These are phyloP conservation scores for Pseudorhiza aurosa DNA, from an alignment of 30 jellyfish, hydroid and myxozoan species.

Conservation along the genomic window DNA sequence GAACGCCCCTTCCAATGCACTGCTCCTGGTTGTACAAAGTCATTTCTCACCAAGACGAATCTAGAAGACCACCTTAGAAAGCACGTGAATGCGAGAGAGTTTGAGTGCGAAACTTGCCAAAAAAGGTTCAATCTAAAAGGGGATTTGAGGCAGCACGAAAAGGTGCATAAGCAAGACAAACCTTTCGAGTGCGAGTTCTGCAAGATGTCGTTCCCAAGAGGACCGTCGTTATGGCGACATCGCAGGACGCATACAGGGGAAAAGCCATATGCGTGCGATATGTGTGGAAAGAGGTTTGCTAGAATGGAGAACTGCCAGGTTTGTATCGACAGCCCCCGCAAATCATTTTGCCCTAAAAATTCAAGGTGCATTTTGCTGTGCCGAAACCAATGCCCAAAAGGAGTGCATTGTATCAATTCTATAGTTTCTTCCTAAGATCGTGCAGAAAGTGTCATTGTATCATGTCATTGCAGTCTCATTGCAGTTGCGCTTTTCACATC, in stretches of 20 bases:
- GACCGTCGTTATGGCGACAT: constrained; percentile 76
- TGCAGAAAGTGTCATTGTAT: no score
- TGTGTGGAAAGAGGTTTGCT: constrained; percentile 78
- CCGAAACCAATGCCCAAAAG: no score
- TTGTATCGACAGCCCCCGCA: no score
- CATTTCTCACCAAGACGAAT: constrained; percentile 65
- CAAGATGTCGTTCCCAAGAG: constrained; percentile 76
- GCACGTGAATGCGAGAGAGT: constrained; percentile 78
- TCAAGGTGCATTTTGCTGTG: no score
- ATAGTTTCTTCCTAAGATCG: no score
- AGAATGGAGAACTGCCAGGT: constrained; percentile 86
- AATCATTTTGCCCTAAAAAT: no score
- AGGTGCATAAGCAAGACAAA: constrained; percentile 64
- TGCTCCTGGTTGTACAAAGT: constrained; percentile 45
- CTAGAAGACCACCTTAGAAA: constrained; percentile 73
- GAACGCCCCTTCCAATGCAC: constrained; percentile 76
- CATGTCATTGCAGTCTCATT: no score
- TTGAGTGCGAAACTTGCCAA: constrained; percentile 64
- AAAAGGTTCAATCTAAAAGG: constrained; percentile 70
- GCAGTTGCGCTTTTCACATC: no score
- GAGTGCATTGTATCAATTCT: no score
- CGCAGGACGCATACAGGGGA: constrained; percentile 89
- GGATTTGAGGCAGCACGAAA: constrained; percentile 70
- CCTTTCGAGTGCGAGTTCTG: constrained; percentile 83
- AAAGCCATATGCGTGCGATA: constrained; percentile 78